Base-by-base conservation (phyloP, 2,888 invertebrate genomes). In the Leucophenga maculata region DNA sequence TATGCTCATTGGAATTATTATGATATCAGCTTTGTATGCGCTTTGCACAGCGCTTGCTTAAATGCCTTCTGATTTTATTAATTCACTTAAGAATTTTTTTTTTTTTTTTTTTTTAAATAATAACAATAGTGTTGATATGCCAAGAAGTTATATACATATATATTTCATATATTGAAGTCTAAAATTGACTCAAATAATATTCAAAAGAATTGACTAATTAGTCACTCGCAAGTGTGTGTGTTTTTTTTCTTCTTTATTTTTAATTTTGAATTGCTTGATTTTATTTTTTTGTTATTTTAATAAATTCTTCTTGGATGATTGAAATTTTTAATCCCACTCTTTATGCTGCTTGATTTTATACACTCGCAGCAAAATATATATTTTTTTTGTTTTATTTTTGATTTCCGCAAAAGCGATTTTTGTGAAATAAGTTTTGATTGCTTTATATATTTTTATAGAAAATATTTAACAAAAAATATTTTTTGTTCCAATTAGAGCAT, bases 181-280 rank as follows among this genome's bases (percentile, higher is more conserved):
- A 26, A 26, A 26, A 26, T 26, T n/a, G 16, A 48, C 70, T 75
- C 74, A 76, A 78, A 77, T 83, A 69, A 77, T 75, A 78, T 80
- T 79, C 77, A 82, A 69, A 57, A 72, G 75, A 72, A 66, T 69
- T 68, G 55, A 69, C 77, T 78, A 82, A 79, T 79, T 81, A 79
- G 83, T 79, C 79, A 79, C 76, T 66, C 72, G 71, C 74, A 20
- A 69, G 68, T 69, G 66, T 69, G 39, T 32, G 16, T 39, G 55
- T 66, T 59, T n/a, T 70, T 55, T 44, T 52, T 26, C 16, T 54
- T 54, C 26, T 46, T 59, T 65, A 65, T 54, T 62, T 50, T 26
- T 54, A 52, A 20, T 18, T 65, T 72, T n/a, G n/a, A n/a, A n/a
- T 4, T 22, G 26, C 26, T 26, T 26, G 2, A 59, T 66, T 1